A percentile compares a stretch with the other conserved stretches of the same genome.
phyloP scores from a whole-genome alignment of 2,797 vertebrate species.

The Hyperoplus immaculatus region DNA sequence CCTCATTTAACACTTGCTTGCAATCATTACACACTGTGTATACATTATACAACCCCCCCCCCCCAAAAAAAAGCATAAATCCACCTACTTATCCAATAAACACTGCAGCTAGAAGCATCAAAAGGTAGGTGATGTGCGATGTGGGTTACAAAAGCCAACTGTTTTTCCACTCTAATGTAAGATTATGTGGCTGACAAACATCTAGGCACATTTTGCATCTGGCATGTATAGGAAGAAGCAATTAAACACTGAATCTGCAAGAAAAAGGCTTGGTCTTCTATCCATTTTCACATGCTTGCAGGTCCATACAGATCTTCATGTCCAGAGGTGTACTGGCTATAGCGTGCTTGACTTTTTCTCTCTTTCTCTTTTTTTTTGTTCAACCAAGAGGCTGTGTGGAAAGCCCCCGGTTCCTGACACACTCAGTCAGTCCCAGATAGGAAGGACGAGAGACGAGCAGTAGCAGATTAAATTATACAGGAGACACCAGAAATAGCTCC shows the following conservation, averaged over 20 bases:
- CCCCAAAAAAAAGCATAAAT: slow-evolving; percentile 42
- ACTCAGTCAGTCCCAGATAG: slow-evolving; percentile 74
- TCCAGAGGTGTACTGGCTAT: slow-evolving; percentile 3
- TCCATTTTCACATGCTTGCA: neutral
- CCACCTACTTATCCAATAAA: slow-evolving; percentile 25
- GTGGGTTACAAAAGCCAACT: slow-evolving; percentile 10
- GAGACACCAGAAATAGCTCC: slow-evolving; percentile 85
- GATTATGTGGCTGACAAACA: neutral
- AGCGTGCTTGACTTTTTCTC: slow-evolving; percentile 33
- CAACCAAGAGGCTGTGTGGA: slow-evolving; percentile 51
- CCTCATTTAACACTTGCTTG: slow-evolving; percentile 74
- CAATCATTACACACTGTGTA: slow-evolving; percentile 56
- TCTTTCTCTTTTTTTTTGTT: neutral
- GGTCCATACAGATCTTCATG: slow-evolving; percentile 9
- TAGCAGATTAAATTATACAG: slow-evolving; percentile 86
- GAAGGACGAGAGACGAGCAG: slow-evolving; percentile 71
- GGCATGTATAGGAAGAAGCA: neutral
- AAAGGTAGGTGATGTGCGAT: slow-evolving; percentile 30
- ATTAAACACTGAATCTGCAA: neutral
- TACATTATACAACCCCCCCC: slow-evolving; percentile 43
- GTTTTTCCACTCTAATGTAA: neutral
- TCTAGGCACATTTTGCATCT: slow-evolving; percentile 8
- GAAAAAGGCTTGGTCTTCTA: neutral
- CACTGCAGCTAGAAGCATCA: slow-evolving; percentile 22
- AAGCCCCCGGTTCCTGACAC: slow-evolving; percentile 71